Evolutionary conservation across 2,888 invertebrate species (phyloP), one percentile per base, ranked within the genome.

Genomic region (Drosophila nr. perissopoda): DNA sequence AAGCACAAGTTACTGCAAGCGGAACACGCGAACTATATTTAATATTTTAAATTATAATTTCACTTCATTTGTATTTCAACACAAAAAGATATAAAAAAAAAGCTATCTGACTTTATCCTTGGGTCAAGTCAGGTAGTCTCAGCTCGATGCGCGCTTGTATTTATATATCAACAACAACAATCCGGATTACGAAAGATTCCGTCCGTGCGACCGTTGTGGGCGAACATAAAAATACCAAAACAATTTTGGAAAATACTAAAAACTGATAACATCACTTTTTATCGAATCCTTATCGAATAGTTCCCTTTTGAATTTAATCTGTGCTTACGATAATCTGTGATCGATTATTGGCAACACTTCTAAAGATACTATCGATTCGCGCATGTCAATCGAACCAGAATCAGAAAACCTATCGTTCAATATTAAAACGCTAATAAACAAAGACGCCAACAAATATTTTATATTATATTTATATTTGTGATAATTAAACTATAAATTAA

Each of bases 131-230:
- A 42, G 16, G 16, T 25, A 45, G 45, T 16, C 25, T 25, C 45
- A 25, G 16, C 45, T 45, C 45, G 16, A 16, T 45, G 25, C 27
- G 45, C 45, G 25, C 16, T 45, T 45, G 45, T 27, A 45, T 45
- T 45, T 27, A 45, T 25, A 25, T 25, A 25, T 51, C 33, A 65
- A 64, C 66, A 71, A 65, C 45, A 75, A 76, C 75, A 67, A 76
- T 56, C 27, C 59, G 51, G 51, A 72, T 76, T 76, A 72, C 67
- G 72, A 76, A 75, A 74, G 61, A 70, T 49, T 36, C 21, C 16
- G 25, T 5, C 11, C 29, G 61, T 62, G 75, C 65, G 74, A 40
- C 75, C 75, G 42, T 57, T 3, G 8, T 6, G 21, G 3, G 13
- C 18, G 13, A 48, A 10, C 7, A n/a, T 29, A 13, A 51, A 58